Evolutionary conservation across 2,797 vertebrate species (phyloP).

Genomic region (Pelochelys cantorii): DNA sequence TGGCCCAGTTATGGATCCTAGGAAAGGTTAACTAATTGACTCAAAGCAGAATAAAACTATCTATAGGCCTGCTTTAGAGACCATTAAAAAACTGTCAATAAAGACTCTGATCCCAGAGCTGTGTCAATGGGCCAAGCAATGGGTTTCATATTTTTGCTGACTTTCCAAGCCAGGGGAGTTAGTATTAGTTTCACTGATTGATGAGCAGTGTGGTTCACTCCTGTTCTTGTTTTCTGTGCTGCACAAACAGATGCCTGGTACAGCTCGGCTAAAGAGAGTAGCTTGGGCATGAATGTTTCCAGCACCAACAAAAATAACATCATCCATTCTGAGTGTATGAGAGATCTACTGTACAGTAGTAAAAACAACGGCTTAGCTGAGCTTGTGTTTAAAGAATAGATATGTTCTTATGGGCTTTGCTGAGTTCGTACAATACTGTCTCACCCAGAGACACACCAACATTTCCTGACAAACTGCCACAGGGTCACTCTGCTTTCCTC

Average conservation of each 20-base stretch:
- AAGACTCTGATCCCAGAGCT: neutral
- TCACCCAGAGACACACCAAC: slow-evolving; percentile 9
- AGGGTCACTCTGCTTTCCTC: slow-evolving; percentile 45
- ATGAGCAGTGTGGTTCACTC: slow-evolving; percentile 1
- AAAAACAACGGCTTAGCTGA: slow-evolving; percentile 54
- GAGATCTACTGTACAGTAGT: neutral
- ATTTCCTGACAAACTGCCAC: slow-evolving; percentile 48
- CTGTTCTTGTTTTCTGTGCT: neutral
- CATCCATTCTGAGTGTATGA: neutral
- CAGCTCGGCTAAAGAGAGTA: slow-evolving; percentile 20
- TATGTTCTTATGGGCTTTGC: slow-evolving; percentile 45
- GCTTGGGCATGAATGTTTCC: slow-evolving; percentile 19
- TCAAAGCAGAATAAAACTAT: neutral
- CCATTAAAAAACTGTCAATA: neutral
- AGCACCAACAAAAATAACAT: slow-evolving; percentile 46
- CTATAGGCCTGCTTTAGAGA: neutral
- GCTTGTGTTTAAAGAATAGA: slow-evolving; percentile 66
- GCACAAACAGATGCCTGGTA: neutral
- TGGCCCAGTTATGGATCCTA: neutral
- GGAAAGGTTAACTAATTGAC: neutral
- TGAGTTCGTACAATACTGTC: slow-evolving; percentile 31
- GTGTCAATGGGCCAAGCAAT: slow-evolving; percentile 14
- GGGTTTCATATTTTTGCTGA: neutral
- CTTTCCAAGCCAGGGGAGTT: slow-evolving; percentile 4
- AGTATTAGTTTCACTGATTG: slow-evolving; percentile 43